Evolutionary conservation across 2,113 vertebrate species (phyloP).

Genomic region (Vulpes lagopus): DNA sequence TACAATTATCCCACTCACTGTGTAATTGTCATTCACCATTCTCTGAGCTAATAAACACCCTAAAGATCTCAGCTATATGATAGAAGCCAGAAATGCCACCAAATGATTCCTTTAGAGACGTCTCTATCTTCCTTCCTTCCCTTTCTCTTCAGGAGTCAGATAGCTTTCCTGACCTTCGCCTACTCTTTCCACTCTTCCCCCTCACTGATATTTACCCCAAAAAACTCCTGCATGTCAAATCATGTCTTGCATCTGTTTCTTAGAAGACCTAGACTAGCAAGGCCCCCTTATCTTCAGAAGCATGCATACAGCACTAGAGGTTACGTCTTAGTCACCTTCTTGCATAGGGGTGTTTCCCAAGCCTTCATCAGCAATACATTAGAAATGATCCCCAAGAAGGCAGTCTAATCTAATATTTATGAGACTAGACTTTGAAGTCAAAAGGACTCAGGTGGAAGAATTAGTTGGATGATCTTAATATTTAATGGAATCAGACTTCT

Average conservation of each 20-base stretch:
- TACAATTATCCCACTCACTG: background rate
- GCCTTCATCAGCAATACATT: background rate
- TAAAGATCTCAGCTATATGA: conserved; percentile 25
- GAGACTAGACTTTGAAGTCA: conserved; percentile 34
- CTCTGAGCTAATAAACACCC: background rate
- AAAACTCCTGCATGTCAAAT: conserved; percentile 28
- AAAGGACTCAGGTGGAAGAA: conserved; percentile 28
- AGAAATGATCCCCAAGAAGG: conserved; percentile 10
- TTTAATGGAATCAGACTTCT: conserved; percentile 32
- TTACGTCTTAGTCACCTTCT: background rate
- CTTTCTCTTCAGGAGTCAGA: background rate
- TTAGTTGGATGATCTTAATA: conserved; percentile 35
- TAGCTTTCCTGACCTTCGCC: background rate
- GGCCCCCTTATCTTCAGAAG: background rate
- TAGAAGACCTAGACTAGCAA: background rate
- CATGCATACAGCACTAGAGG: background rate
- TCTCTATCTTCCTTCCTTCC: background rate
- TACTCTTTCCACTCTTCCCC: background rate
- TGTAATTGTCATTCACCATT: conserved; percentile 14
- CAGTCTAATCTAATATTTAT: conserved; percentile 39
- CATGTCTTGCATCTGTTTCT: conserved; percentile 10
- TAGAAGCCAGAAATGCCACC: background rate
- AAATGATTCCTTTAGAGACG: background rate
- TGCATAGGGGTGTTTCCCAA: conserved; percentile 23
- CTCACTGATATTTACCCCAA: background rate